Conservation (phyloP, 2,797 vertebrate species). For the Synanceia verrucosa region DNA sequence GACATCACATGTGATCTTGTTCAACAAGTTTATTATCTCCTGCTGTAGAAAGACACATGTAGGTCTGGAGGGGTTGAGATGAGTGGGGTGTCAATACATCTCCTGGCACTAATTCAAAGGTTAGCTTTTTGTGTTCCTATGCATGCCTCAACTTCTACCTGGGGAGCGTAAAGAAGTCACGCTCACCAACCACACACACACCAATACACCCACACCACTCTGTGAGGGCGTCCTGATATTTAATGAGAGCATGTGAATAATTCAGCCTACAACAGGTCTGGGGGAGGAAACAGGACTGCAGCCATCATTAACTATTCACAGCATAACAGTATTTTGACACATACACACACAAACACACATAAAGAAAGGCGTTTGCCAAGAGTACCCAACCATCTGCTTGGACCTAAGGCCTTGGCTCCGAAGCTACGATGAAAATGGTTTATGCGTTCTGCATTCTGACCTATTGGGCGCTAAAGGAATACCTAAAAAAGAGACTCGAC, state of each 20-base stretch:
- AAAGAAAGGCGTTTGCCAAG: slow-evolving; percentile 42
- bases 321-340: slow-evolving; percentile 57
- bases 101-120: slow-evolving; percentile 23
- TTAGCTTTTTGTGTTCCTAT: slow-evolving; percentile 9
- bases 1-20: slow-evolving; percentile 4
- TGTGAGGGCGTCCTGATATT: slow-evolving; percentile 62
- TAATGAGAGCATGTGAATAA: slow-evolving; percentile 79
- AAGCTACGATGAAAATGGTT: slow-evolving; percentile 17
- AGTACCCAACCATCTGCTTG: slow-evolving; percentile 63
- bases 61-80: slow-evolving; percentile 10
- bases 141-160: slow-evolving; percentile 51
- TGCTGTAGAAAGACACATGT: slow-evolving; percentile 8
- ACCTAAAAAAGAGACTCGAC: neutral
- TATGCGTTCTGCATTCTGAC: slow-evolving; percentile 28
- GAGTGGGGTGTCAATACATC: slow-evolving; percentile 35
- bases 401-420: slow-evolving; percentile 44
- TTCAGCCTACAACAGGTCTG: slow-evolving; percentile 67
- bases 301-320: slow-evolving; percentile 77
- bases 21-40: slow-evolving; percentile 29
- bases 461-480: neutral
- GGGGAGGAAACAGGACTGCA: slow-evolving; percentile 47
- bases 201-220: slow-evolving; percentile 24
- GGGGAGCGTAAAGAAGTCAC: slow-evolving; percentile 25
- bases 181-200: slow-evolving; percentile 23
- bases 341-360: slow-evolving; percentile 41